phyloP scores from a whole-genome alignment of 2,113 vertebrate species.

The Stomatorhinus ivindoensis region DNA sequence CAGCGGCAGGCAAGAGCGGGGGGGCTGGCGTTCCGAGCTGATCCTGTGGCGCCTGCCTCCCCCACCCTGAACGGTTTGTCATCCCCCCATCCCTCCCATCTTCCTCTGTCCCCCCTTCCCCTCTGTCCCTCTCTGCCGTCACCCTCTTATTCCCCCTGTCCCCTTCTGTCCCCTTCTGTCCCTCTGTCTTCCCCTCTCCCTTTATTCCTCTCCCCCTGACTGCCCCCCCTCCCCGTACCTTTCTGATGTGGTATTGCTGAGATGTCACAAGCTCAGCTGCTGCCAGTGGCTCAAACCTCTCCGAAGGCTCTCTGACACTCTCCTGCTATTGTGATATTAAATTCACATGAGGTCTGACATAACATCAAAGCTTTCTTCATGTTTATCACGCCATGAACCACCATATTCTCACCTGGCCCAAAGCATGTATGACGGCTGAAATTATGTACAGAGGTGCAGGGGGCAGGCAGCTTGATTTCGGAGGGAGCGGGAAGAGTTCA shows the following conservation, averaged over 20 bases:
- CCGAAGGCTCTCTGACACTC: background rate
- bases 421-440: background rate
- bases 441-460: background rate
- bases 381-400: background rate
- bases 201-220: slow-evolving; percentile 8
- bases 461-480: background rate
- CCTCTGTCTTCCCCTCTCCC: slow-evolving; percentile 17
- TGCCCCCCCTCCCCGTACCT: slow-evolving; percentile 24
- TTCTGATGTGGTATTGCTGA: background rate
- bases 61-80: slow-evolving; percentile 29
- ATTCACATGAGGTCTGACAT: background rate
- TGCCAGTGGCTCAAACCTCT: background rate
- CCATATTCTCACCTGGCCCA: background rate
- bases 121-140: too few relatives aligned
- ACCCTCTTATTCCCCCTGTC: too few relatives aligned
- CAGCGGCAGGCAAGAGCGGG: background rate
- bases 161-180: background rate
- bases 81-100: slow-evolving; percentile 29
- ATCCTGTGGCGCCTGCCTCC: too few relatives aligned
- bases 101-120: slow-evolving; percentile 27
- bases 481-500: background rate
- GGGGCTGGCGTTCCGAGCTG: background rate
- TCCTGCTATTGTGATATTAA: background rate
- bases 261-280: background rate
- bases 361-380: background rate